phyloP scores from a whole-genome alignment of 2,888 invertebrate genomes.

The Aphodius granarius region DNA sequence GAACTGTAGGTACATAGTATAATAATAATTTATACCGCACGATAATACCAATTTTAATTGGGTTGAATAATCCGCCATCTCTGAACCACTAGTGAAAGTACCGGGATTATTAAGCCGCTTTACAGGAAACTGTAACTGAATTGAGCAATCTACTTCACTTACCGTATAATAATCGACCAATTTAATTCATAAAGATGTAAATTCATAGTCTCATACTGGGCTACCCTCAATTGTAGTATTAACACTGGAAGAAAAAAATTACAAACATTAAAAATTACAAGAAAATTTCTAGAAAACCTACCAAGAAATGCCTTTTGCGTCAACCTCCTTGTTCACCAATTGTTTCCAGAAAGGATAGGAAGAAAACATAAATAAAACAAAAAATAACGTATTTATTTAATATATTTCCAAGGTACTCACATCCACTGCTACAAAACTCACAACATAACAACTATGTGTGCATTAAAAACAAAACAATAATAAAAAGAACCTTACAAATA shows the following conservation, averaged over 20 bases:
- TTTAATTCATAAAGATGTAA: no score
- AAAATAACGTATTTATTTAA: neutral
- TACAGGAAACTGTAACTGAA: no score
- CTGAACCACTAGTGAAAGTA: no score
- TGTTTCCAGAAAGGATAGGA: slow-evolving; percentile 77
- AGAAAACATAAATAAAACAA: neutral
- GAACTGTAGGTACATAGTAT: no score
- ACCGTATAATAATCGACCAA: no score
- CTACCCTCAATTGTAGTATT: slow-evolving; percentile 70
- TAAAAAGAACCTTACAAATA: neutral
- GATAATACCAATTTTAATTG: no score
- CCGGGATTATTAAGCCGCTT: no score
- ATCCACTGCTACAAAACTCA: neutral
- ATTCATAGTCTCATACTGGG: no score
- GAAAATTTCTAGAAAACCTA: slow-evolving; percentile 47
- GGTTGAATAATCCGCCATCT: no score
- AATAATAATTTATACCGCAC: no score
- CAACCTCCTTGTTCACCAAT: slow-evolving; percentile 65
- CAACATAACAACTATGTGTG: neutral
- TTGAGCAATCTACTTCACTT: no score
- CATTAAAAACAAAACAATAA: neutral
- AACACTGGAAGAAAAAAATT: slow-evolving; percentile 57
- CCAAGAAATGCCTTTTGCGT: slow-evolving; percentile 67
- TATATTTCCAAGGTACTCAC: neutral
- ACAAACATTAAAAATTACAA: neutral